These are phyloP conservation scores for Hemiprocne comata DNA, from an alignment of 2,113 vertebrate genomes.

Conservation along the genomic window DNA sequence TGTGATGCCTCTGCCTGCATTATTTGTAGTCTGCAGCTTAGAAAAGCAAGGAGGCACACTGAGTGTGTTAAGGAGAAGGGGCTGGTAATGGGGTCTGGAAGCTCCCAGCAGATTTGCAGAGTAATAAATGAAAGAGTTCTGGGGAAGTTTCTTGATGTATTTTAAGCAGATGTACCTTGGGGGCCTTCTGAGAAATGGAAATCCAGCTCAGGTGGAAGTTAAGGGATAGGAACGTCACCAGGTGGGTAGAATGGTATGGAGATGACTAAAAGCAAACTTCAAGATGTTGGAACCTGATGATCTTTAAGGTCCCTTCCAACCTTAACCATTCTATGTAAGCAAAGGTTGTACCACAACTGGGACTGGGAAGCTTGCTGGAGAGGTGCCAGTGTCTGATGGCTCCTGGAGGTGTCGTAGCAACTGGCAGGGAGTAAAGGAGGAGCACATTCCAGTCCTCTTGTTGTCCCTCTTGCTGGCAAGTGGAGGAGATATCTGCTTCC, in stretches of 20 bases:
- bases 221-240: neutral
- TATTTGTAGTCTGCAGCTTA: neutral
- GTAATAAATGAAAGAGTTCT: neutral
- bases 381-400: neutral
- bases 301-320: too few relatives aligned
- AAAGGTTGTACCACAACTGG: rapidly evolving
- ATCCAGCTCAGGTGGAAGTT: neutral
- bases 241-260: neutral
- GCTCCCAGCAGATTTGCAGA: neutral
- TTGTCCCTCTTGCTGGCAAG: neutral
- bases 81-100: neutral
- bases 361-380: neutral
- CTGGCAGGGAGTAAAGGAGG: neutral
- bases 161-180: neutral
- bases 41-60: rapidly evolving
- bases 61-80: neutral
- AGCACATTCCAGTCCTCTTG: neutral
- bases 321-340: too few relatives aligned
- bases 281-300: too few relatives aligned
- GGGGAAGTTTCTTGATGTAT: neutral
- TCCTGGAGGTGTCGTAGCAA: neutral
- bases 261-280: neutral
- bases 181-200: rapidly evolving
- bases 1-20: neutral
- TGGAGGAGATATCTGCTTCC: neutral